Evolutionary conservation across 2,888 invertebrate genomes (phyloP), one percentile per base, ranked within the genome.

Genomic region (Hirtodrosophila confusa): DNA sequence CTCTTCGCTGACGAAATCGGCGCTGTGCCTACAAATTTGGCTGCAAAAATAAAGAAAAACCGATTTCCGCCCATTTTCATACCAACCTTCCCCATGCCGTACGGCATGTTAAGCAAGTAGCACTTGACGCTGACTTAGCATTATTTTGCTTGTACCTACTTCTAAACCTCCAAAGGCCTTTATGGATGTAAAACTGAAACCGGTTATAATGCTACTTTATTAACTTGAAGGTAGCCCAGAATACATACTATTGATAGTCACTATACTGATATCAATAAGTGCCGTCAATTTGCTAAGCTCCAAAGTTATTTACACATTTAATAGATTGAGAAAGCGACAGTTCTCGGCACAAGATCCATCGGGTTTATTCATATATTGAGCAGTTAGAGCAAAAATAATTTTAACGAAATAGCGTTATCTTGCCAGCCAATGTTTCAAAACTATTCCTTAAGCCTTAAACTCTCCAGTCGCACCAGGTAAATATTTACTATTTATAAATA

Each of bases 41-140:
- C 9, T 33, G n/a, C 40, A 33, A 33, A 29, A 36, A 7, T 11
- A 27, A 12, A 50, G 2, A 24, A 9, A 9, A n/a, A 23, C 29
- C 29, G 10, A 2, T 27, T 35, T 31, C 23, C 12, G 3, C 17
- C 10, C 12, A 51, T n/a, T 51, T 8, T 17, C 35, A 33, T 29
- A 4, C 27, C 51, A 61, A 44, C 39, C 53, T 43, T 33, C 37
- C 31, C 29, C 17, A 11, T 11, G 8, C n/a, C 17, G 11, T 47
- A 10, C 48, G 35, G 35, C 33, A 12, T 48, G 23, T 33, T 17
- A 31, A 54, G 27, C 53, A 43, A 53, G 44, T 63, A 29, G 7
- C 39, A 71, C 56, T 71, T 40, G 23, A 39, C 29, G 56, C 56
- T 69, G 57, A 71, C 72, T 57, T 39, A 29, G 65, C 57, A 57